Base-by-base conservation (phyloP, 2,797 vertebrate species). In the Apogon talboti region DNA sequence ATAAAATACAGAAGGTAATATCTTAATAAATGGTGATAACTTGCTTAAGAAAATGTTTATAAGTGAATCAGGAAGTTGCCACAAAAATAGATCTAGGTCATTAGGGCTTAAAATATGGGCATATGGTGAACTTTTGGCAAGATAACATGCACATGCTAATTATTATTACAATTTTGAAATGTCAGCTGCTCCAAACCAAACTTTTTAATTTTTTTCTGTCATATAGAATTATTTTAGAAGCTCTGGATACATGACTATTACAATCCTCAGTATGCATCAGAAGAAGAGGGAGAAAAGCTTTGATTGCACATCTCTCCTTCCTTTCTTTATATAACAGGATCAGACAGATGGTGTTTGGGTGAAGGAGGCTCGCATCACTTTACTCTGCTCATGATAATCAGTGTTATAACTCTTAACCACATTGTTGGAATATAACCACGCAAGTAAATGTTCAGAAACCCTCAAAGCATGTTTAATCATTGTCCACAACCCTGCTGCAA, bases 271-370 rank as follows among this genome's bases (percentile, higher is more conserved):
- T 54, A 57, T 45, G 51, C 48, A 66, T 47, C 57, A 64, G 48
- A 12, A 53, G 56, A 42, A 56, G 47, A 56, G 74, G 54, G 48
- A 66, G 71, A 71, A 64, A 79, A 60, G 70, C 75, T 81, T 82
- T 87, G 91, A 89, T 86, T 91, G 78, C 62, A 60, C 73, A 71
- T 76, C 63, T 70, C 74, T 61, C 74, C 66, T 66, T 65, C 50
- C 74, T 85, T 79, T 78, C 70, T 92, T 92, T 93, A 92, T 80
- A 74, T 91, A 92, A 92, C 84, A 84, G 86, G 83, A 91, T 91
- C 73, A 71, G 77, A 76, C 90, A 92, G 89, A 92, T 92, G 88
- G 89, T 78, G 87, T 90, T 88, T 82, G 86, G 84, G 77, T 85
- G 84, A 88, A 73, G 58, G 66, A 80, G 69, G 81, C 83, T 89